Conservation (phyloP, 2,113 vertebrate species). For the Abramis brama region DNA sequence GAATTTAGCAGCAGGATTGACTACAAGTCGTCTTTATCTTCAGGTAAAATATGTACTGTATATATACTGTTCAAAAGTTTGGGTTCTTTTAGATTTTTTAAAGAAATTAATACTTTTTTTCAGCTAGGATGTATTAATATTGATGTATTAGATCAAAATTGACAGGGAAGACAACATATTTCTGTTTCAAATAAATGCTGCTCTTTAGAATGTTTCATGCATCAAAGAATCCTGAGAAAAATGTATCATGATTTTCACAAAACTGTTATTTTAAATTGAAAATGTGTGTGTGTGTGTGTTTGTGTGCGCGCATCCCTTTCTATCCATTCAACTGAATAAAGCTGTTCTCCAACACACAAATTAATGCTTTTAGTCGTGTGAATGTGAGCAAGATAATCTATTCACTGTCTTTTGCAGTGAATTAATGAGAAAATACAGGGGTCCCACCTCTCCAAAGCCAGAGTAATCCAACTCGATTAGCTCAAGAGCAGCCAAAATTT, state of each 20-base stretch:
- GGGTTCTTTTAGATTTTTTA: too few species aligned
- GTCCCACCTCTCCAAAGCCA: slow-evolving; percentile 84
- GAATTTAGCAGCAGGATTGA: not conserved
- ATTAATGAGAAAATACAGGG: not conserved
- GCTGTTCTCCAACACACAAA: not conserved
- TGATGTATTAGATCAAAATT: too few species aligned
- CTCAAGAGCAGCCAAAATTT: slow-evolving; percentile 89
- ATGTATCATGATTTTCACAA: too few species aligned
- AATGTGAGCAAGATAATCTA: not conserved
- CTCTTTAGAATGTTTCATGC: too few species aligned
- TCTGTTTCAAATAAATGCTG: too few species aligned
- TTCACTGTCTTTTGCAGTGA: not conserved
- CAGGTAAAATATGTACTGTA: not conserved
- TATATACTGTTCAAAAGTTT: not conserved
- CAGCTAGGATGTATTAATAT: too few species aligned
- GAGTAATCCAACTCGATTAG: slow-evolving; percentile 91
- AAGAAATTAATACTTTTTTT: too few species aligned
- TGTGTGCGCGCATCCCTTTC: not conserved
- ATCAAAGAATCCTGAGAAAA: too few species aligned
- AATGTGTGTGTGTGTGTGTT: too few species aligned
- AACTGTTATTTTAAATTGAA: too few species aligned
- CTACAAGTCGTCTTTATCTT: not conserved
- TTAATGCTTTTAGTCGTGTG: not conserved
- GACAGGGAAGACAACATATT: too few species aligned
- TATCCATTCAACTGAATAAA: not conserved